These are phyloP conservation scores for Paralichthys olivaceus DNA, from an alignment of 2,113 vertebrate genomes.

Conservation along the genomic window DNA sequence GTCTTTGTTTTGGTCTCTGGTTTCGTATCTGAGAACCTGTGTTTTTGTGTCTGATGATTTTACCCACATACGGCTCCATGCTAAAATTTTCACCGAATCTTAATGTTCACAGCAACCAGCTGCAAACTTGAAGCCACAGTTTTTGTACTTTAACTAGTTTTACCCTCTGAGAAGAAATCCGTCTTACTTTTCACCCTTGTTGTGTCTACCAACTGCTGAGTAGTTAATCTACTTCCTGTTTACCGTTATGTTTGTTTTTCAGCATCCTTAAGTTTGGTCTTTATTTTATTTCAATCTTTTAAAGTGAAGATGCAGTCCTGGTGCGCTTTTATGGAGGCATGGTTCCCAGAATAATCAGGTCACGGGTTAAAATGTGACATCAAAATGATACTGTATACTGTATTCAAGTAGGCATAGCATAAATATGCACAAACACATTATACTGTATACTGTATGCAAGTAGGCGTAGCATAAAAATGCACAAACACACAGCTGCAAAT, in stretches of 20 bases:
- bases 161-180: conserved; percentile 6
- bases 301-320: too few species aligned
- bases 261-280: neutral
- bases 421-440: neutral
- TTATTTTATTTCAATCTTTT: conserved; percentile 9
- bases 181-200: too few species aligned
- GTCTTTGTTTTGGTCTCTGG: conserved; percentile 35
- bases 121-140: neutral
- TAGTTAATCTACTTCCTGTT: too few species aligned
- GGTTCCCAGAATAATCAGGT: conserved; percentile 40
- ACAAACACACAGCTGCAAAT: conserved; percentile 19
- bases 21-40: conserved; percentile 27
- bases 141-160: conserved; percentile 7
- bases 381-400: neutral
- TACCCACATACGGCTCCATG: neutral
- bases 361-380: conserved; percentile 3
- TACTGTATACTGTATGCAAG: neutral
- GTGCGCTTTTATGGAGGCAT: neutral
- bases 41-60: conserved; percentile 9
- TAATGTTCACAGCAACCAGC: conserved; percentile 1
- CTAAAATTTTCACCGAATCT: conserved; percentile 17
- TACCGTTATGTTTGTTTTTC: too few species aligned
- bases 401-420: conserved; percentile 2
- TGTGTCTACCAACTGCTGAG: too few species aligned
- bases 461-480: neutral